Percentiles rank a stretch among this genome's conserved stretches.
Conservation (phyloP, 2,113 vertebrate genomes). For the Microcebus tavaratra region DNA sequence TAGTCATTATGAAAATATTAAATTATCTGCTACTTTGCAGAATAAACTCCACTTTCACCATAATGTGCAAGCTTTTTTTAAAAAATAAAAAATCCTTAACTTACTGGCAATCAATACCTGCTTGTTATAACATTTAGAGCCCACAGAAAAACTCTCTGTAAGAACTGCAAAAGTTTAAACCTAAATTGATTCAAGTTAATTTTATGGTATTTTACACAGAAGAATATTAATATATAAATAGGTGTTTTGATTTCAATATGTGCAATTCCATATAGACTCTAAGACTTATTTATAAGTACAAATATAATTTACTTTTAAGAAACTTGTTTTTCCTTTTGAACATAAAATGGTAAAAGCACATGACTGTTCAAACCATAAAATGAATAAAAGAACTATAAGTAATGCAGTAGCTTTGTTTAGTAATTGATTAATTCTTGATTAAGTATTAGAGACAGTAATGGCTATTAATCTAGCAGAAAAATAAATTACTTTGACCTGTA, state of each 20-base stretch:
- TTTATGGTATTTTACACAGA: background rate
- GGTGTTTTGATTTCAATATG: background rate
- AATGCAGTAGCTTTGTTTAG: background rate
- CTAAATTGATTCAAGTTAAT: background rate
- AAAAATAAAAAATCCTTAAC: slow-evolving; percentile 3
- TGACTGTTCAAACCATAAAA: background rate
- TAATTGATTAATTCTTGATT: slow-evolving; percentile 27
- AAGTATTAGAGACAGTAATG: slow-evolving; percentile 4
- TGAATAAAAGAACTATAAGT: background rate
- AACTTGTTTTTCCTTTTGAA: background rate
- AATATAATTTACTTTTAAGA: background rate
- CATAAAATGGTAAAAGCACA: background rate
- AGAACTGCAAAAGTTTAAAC: background rate
- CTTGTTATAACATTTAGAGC: background rate
- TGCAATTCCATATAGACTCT: background rate
- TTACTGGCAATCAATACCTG: slow-evolving; percentile 24
- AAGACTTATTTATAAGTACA: background rate
- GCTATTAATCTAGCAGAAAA: background rate
- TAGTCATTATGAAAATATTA: slow-evolving; percentile 1
- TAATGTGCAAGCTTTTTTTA: background rate
- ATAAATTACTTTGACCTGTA: slow-evolving; percentile 10
- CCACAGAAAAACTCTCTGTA: background rate
- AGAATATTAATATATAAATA: background rate
- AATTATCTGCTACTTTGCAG: background rate
- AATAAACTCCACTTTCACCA: background rate